These are phyloP conservation scores for Trematomus loennbergii DNA, from an alignment of 2,113 vertebrate genomes.

Conservation along the genomic window DNA sequence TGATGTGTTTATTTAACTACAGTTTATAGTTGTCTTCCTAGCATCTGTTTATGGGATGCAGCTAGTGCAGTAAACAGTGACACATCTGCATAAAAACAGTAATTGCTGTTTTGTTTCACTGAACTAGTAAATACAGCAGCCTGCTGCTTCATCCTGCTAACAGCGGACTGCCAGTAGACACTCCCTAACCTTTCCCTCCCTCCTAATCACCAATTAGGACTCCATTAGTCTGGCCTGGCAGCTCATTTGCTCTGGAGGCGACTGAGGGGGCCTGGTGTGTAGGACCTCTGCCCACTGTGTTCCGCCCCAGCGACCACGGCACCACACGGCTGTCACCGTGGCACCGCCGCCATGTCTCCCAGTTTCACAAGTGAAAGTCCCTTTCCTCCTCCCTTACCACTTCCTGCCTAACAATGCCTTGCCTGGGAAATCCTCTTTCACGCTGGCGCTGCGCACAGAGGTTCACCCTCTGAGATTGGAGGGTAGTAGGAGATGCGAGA, in stretches of 20 bases:
- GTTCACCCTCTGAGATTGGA: constrained; percentile 65
- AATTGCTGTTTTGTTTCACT: constrained; percentile 45
- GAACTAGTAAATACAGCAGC: constrained; percentile 76
- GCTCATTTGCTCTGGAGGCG: constrained; percentile 92
- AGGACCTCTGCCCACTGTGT: constrained; percentile 89
- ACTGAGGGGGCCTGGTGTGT: constrained; percentile 85
- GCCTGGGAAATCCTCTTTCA: constrained; percentile 88
- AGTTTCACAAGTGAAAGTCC: constrained; percentile 61
- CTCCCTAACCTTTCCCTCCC: constrained; percentile 83
- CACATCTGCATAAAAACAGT: constrained; percentile 51
- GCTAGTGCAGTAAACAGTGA: constrained; percentile 37
- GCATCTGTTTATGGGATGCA: constrained; percentile 17
- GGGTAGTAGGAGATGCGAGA: constrained; percentile 43
- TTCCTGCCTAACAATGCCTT: constrained; percentile 83
- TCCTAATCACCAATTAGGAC: constrained; percentile 99
- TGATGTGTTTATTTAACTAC: constrained; percentile 26
- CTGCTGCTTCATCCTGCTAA: constrained; percentile 66
- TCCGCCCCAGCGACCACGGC: constrained; percentile 85
- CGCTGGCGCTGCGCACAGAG: constrained; percentile 80
- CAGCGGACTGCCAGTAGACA: constrained; percentile 67
- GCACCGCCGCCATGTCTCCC: constrained; percentile 60
- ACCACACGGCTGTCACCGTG: constrained; percentile 86
- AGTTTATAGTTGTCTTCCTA: constrained; percentile 12
- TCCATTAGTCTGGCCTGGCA: constrained; percentile 97
- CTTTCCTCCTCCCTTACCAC: constrained; percentile 61